phyloP scores from a whole-genome alignment of 2,888 invertebrate species.

The Dusona sp. region DNA sequence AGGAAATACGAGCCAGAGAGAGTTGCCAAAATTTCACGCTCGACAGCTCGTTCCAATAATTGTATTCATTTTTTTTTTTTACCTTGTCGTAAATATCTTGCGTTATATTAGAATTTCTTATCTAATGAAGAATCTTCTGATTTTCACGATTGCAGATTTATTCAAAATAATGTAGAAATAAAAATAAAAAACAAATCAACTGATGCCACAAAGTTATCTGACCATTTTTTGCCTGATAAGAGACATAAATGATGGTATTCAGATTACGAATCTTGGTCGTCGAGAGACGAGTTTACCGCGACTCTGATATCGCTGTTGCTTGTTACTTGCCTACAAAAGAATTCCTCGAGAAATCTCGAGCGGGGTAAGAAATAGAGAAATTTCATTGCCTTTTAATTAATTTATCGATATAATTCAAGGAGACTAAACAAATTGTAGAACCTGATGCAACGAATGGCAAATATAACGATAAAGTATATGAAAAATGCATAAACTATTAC shows the following conservation, averaged over 20 bases:
- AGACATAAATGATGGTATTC: background rate
- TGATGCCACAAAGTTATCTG: constrained; percentile 40
- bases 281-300: background rate
- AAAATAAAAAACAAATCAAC: constrained; percentile 1
- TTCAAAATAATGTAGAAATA: background rate
- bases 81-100: background rate
- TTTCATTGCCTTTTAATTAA: background rate
- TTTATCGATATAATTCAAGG: background rate
- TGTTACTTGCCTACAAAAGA: background rate
- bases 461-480: background rate
- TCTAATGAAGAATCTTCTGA: background rate
- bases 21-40: constrained; percentile 24
- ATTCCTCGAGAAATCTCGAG: background rate
- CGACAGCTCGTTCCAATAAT: background rate
- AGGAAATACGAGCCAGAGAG: background rate
- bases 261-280: constrained; percentile 8
- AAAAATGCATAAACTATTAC: no score
- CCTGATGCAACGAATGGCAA: background rate
- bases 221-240: constrained; percentile 21
- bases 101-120: background rate
- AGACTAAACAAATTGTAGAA: background rate
- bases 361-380: background rate
- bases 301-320: background rate
- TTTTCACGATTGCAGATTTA: background rate
- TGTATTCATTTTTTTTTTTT: background rate